Conservation (phyloP, 1,140 invertebrate species). For the Macrotrachela quadricornifera region DNA sequence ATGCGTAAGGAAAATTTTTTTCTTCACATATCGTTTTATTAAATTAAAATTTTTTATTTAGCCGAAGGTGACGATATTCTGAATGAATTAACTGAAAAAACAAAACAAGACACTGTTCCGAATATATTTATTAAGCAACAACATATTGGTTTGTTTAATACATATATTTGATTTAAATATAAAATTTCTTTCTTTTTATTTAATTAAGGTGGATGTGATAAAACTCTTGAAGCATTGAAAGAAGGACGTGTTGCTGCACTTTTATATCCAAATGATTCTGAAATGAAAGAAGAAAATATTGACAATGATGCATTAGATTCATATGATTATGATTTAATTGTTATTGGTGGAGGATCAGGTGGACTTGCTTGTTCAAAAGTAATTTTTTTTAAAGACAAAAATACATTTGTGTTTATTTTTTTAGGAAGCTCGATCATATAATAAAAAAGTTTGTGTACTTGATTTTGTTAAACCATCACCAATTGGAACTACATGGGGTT, state of each 20-base stretch:
- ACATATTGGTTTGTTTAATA: slow-evolving; percentile 29
- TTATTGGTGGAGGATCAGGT: slow-evolving; percentile 82
- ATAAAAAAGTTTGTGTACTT: slow-evolving; percentile 72
- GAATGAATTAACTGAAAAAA: slow-evolving; percentile 27
- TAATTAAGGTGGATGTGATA: slow-evolving; percentile 37
- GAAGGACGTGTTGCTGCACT: slow-evolving; percentile 30
- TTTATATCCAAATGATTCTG: slow-evolving; percentile 15
- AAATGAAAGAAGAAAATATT: not conserved
- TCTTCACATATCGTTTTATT: not conserved
- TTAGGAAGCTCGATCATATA: slow-evolving; percentile 44
- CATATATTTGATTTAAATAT: no score
- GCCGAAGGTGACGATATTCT: slow-evolving; percentile 34
- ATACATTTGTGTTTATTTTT: slow-evolving; percentile 8
- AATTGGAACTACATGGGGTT: slow-evolving; percentile 32
- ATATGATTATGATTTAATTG: slow-evolving; percentile 62
- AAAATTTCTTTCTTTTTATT: slow-evolving; percentile 8
- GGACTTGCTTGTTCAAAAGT: slow-evolving; percentile 78
- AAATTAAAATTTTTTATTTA: slow-evolving; percentile 10
- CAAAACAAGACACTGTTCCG: slow-evolving; percentile 38
- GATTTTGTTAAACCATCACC: slow-evolving; percentile 76
- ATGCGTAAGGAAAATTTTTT: not conserved
- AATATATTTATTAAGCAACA: slow-evolving; percentile 39
- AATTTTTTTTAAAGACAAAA: not conserved
- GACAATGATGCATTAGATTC: not conserved
- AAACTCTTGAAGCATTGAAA: slow-evolving; percentile 26